Evolutionary conservation across 64 coral and sea anemone genomes (phyloP).

Genomic region (Astreopora myriophthalma): DNA sequence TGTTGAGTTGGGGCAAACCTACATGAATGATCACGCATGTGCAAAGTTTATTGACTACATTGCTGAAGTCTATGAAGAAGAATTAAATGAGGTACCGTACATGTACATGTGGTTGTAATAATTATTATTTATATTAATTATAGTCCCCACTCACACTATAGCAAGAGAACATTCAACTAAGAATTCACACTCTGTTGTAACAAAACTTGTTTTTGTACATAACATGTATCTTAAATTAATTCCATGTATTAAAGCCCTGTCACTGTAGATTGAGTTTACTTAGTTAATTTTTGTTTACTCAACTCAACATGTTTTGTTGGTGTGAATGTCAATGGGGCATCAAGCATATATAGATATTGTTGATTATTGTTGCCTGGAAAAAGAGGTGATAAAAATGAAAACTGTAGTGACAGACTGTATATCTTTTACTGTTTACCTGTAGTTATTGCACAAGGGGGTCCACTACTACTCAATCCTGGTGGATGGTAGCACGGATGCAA

Average conservation of each 20-base stretch:
- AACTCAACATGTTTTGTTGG: neutral
- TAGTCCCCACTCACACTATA: neutral
- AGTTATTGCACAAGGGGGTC: slow-evolving; percentile 45
- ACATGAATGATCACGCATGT: slow-evolving; percentile 71
- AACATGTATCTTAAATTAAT: neutral
- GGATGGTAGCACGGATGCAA: slow-evolving; percentile 68
- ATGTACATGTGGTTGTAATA: neutral
- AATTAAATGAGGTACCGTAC: slow-evolving; percentile 53
- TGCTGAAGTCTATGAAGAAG: slow-evolving; percentile 66
- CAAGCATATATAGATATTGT: neutral
- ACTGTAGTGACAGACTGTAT: neutral
- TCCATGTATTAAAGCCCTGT: neutral
- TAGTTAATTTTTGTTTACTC: neutral
- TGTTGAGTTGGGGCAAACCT: slow-evolving; percentile 64
- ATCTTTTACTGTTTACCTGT: slow-evolving; percentile 15
- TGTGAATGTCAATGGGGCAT: neutral
- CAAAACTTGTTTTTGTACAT: neutral
- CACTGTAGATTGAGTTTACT: neutral
- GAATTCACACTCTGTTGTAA: neutral
- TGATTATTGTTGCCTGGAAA: neutral
- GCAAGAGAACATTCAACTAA: neutral
- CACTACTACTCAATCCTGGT: slow-evolving; percentile 67
- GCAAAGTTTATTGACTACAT: slow-evolving; percentile 72
- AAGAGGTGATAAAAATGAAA: neutral
- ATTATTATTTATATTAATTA: neutral